These are phyloP conservation scores for Eidolon dupreanum DNA, from an alignment of 2,797 vertebrate genomes.

Conservation along the genomic window DNA sequence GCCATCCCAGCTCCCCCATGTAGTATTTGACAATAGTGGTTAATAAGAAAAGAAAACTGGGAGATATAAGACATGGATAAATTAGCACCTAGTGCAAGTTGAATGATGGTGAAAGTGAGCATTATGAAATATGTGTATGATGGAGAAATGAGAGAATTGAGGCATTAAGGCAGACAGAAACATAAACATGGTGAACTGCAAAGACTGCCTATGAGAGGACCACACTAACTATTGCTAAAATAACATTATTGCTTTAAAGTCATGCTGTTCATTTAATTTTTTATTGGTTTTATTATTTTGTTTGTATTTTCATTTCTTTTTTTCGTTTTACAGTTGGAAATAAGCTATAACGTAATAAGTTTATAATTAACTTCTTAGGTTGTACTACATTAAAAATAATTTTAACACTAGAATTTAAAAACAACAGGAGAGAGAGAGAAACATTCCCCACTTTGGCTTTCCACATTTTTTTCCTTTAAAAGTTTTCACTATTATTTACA, in stretches of 20 bases:
- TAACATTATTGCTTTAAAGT: background rate
- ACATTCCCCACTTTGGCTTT: background rate
- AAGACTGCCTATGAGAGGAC: background rate
- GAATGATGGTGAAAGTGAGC: background rate
- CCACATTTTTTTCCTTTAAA: background rate
- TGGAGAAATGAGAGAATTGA: background rate
- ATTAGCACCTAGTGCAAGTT: background rate
- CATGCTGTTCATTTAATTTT: background rate
- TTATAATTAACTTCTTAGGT: conserved; percentile 23
- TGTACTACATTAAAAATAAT: background rate
- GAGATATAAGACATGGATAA: background rate
- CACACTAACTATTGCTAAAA: background rate
- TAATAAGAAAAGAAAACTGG: background rate
- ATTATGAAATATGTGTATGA: background rate
- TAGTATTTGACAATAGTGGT: background rate
- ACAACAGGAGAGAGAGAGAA: background rate
- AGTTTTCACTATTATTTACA: background rate
- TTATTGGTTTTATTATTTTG: background rate
- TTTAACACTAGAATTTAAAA: conserved; percentile 30
- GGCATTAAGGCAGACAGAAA: background rate
- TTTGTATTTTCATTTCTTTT: background rate
- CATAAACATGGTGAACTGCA: background rate
- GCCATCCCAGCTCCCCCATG: too few relatives aligned
- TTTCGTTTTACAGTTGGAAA: conserved; percentile 29
- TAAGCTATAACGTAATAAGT: background rate